Base-by-base conservation (phyloP, 2,888 invertebrate species). In the Troides aeacus region DNA sequence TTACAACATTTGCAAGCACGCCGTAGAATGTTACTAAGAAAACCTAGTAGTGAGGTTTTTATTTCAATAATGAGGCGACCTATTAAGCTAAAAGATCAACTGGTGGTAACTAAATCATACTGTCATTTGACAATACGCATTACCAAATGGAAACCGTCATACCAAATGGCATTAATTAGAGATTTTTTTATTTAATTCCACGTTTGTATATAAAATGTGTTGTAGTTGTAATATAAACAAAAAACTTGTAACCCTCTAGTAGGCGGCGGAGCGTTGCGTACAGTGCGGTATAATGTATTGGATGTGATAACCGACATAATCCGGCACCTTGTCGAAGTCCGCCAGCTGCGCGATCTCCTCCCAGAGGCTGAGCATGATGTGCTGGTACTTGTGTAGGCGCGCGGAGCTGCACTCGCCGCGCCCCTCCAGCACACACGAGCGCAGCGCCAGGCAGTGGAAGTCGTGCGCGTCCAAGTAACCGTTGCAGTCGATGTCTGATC, bases 311-410 rank as follows among this genome's bases (percentile, higher is more conserved):
- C 93, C 92, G 92, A 93, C 92, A 92, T 93, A 92, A 84, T 92
- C 92, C 76, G 92, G 92, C 80, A 96, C 97, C 95, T 97, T 97
- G 87, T 97, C 96, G 87, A 97, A 97, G 92, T 97, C 97, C 53
- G 97, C 97, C 74, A 97, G 91, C 79, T 96, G 96, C 0, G 97
- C 95, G 76, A 97, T 96, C 92, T 97, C 97, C 80, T 96, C 96
- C 97, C 97, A 97, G 30, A 97, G 93, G 77, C 96, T 96, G 68
- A 94, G 89, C 97, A 97, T 97, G 75, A 97, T 94, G 84, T 96
- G 96, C 84, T 96, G 95, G 89, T 97, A 96, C 85, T 96, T 96
- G 80, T 95, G 95, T 71, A 96, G 93, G 30, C 95, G 94, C 5
- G 93, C 93, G 68, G 94, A 86, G 81, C 95, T 96, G 88, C 96